Evolutionary conservation across 2,888 invertebrate species (phyloP).

Genomic region (Caenorhabditis imperialis): DNA sequence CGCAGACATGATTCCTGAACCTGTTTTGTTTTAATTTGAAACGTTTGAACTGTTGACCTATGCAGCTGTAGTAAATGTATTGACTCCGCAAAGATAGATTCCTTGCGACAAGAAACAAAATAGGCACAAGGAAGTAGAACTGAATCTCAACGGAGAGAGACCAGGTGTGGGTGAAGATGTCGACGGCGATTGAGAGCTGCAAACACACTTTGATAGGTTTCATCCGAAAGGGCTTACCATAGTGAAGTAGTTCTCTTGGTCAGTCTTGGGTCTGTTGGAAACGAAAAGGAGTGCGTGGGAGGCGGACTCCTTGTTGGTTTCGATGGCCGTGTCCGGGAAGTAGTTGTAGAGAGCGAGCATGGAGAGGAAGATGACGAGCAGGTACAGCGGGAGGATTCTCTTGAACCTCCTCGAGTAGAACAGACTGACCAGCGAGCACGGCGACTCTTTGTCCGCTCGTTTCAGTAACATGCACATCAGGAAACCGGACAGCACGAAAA

Average conservation of each 20-base stretch:
- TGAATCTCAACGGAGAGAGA: slow-evolving; percentile 31
- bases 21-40: too few species aligned
- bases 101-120: slow-evolving; percentile 8
- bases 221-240: slow-evolving; percentile 18
- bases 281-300: slow-evolving; percentile 24
- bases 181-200: slow-evolving; percentile 14
- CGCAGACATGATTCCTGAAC: neutral
- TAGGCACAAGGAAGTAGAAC: slow-evolving; percentile 19
- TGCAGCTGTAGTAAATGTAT: neutral
- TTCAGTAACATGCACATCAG: slow-evolving; percentile 14
- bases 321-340: slow-evolving; percentile 44
- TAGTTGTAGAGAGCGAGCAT: slow-evolving; percentile 23
- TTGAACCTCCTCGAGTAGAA: slow-evolving; percentile 43
- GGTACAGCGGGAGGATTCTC: slow-evolving; percentile 41
- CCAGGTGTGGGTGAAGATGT: slow-evolving; percentile 35
- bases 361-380: slow-evolving; percentile 17
- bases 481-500: slow-evolving; percentile 28
- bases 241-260: slow-evolving; percentile 31
- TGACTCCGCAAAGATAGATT: neutral
- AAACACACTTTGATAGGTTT: neutral
- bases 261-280: slow-evolving; percentile 28
- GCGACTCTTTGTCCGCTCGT: slow-evolving; percentile 1
- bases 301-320: slow-evolving; percentile 31
- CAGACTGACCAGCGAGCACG: slow-evolving; percentile 9
- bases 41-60: neutral